Conservation (phyloP, 2,113 vertebrate species). For the Larimichthys polyactis region DNA sequence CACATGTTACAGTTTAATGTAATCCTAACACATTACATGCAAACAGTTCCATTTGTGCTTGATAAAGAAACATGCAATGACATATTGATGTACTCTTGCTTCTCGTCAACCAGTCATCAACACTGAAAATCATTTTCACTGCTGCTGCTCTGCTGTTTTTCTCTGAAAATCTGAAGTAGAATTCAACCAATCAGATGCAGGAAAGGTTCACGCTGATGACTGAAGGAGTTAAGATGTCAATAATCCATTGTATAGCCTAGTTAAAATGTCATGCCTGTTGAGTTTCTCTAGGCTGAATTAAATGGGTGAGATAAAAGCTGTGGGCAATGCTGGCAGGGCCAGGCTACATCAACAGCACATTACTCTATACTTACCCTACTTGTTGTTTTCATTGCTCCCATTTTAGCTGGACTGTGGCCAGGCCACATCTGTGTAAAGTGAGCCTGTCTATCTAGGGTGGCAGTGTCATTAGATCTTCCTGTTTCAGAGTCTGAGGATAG, state of each 20-base stretch:
- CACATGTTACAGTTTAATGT: no score
- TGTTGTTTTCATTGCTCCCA: conserved; percentile 36
- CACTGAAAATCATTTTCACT: neutral
- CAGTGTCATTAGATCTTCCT: conserved; percentile 1
- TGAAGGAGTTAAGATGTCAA: conserved; percentile 1
- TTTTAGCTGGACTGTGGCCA: conserved; percentile 28
- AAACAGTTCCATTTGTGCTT: no score
- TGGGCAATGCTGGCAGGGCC: neutral
- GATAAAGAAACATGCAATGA: no score
- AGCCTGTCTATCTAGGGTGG: neutral
- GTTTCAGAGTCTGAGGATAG: neutral
- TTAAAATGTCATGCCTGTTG: conserved; percentile 22
- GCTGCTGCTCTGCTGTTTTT: neutral
- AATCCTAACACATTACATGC: no score
- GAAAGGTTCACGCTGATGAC: neutral
- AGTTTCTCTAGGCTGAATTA: conserved; percentile 33
- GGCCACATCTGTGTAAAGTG: neutral
- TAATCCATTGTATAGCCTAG: conserved; percentile 14
- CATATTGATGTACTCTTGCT: no score
- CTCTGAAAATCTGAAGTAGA: neutral
- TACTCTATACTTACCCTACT: conserved; percentile 20
- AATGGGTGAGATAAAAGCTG: conserved; percentile 25
- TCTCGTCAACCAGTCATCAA: no score
- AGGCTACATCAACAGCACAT: conserved; percentile 1
- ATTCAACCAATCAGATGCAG: conserved; percentile 1